Evolutionary conservation across 2,888 invertebrate species (phyloP), one percentile per base, ranked within the genome.

Genomic region (Euspilapteryx auroguttella): DNA sequence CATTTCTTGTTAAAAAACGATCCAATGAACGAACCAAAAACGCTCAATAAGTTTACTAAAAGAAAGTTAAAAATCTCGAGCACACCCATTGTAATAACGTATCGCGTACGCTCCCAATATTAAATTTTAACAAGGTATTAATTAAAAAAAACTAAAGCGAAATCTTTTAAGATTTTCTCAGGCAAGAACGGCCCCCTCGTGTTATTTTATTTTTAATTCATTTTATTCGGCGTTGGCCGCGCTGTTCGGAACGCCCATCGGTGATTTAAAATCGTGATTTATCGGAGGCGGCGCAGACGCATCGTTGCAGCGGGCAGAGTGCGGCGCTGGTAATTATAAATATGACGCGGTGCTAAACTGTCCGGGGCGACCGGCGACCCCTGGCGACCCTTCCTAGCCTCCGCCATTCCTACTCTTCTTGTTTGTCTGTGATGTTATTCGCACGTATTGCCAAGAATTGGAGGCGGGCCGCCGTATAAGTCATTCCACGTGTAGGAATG

Each of bases 191-290:
- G 58, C 61, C 63, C 62, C 63, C 64, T 61, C 52, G 55, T 41
- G 40, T 62, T 59, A 59, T 63, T 69, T 73, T 71, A 62, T 73
- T 73, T 71, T 66, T 69, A 71, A 69, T 29, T 69, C 69, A 68
- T 71, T 71, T 75, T 75, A 71, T 75, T 71, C 68, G 66, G 66
- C 56, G 68, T 56, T 61, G 65, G 58, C 43, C 54, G 59, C 61
- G 58, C 64, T 59, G 53, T 37, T 43, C 39, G 68, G 43, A 40
- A 54, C 75, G 75, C 75, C 75, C 71, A 71, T 61, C 69, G 65
- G 71, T 75, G 73, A 75, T 75, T 75, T 73, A 73, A 75, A 75
- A 73, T 68, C 73, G 73, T 75, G 75, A 73, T 75, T 75, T 75
- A 75, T 75, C 62, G 71, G 34, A 52, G 54, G 55, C 49, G n/a